Evolutionary conservation across 2,888 invertebrate genomes (phyloP).

Genomic region (Ctenicera cuprea): DNA sequence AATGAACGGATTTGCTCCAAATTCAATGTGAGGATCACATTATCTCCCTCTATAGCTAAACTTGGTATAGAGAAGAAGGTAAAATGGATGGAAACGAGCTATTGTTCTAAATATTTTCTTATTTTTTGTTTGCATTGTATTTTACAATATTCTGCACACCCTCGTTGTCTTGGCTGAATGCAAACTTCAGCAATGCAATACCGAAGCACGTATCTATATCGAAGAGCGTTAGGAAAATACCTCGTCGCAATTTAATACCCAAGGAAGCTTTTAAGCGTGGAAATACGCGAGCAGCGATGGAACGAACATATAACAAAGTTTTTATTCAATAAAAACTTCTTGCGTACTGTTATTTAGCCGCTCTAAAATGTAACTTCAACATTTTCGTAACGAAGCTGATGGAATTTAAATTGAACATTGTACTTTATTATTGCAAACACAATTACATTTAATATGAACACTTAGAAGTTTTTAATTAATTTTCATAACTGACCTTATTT

Average conservation of each 20-base stretch:
- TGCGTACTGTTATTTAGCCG: conserved; percentile 24
- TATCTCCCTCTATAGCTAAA: too few relatives aligned
- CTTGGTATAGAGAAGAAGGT: too few relatives aligned
- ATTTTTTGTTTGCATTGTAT: too few relatives aligned
- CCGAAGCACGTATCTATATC: not conserved
- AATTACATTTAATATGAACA: conserved; percentile 7
- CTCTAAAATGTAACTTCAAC: conserved; percentile 21
- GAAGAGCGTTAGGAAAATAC: not conserved
- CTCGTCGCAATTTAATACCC: conserved; percentile 3
- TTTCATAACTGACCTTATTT: conserved; percentile 18
- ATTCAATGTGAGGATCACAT: too few relatives aligned
- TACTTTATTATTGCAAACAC: conserved; percentile 14
- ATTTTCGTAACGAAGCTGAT: conserved; percentile 26
- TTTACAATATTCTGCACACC: too few relatives aligned
- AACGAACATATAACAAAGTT: conserved; percentile 15
- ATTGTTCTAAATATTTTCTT: too few relatives aligned
- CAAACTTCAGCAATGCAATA: not conserved
- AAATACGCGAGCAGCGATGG: conserved; percentile 9
- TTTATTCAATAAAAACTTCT: conserved; percentile 23
- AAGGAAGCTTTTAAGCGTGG: conserved; percentile 11
- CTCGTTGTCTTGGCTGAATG: not conserved
- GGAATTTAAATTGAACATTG: conserved; percentile 34
- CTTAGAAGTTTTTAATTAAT: conserved; percentile 12
- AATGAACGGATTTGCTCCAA: too few relatives aligned
- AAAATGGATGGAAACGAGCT: too few relatives aligned